Evolutionary conservation across 2,113 vertebrate species (phyloP).

Genomic region (Nipponia nippon): DNA sequence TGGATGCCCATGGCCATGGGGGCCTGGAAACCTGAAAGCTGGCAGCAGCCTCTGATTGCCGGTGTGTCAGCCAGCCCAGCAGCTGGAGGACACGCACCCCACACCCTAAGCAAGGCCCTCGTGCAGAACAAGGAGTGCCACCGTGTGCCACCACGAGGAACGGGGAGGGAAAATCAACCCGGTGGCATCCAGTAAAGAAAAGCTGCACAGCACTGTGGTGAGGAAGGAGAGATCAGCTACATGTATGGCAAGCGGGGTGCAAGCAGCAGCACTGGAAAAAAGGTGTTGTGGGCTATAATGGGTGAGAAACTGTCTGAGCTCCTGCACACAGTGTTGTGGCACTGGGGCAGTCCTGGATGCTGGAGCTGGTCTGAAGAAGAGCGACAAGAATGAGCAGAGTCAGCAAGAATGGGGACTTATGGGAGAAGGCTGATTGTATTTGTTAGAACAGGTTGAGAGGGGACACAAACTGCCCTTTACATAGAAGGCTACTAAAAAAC

Average conservation of each 20-base stretch:
- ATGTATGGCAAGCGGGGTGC: accelerated
- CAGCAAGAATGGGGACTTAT: background rate
- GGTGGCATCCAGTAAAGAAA: background rate
- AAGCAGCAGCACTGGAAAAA: background rate
- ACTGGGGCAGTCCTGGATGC: no score
- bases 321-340: background rate
- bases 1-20: background rate
- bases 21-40: background rate
- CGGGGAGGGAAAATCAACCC: background rate
- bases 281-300: background rate
- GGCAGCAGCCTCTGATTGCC: background rate
- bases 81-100: background rate
- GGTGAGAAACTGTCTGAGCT: background rate
- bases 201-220: background rate
- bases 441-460: background rate
- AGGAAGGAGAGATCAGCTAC: background rate
- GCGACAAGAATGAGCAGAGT: background rate
- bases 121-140: background rate
- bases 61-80: background rate
- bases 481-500: background rate
- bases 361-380: background rate
- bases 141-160: background rate
- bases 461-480: background rate
- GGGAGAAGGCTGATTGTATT: background rate
- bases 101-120: background rate